phyloP scores from a whole-genome alignment of 2,113 vertebrate species.

The Triplophysa dalaica region DNA sequence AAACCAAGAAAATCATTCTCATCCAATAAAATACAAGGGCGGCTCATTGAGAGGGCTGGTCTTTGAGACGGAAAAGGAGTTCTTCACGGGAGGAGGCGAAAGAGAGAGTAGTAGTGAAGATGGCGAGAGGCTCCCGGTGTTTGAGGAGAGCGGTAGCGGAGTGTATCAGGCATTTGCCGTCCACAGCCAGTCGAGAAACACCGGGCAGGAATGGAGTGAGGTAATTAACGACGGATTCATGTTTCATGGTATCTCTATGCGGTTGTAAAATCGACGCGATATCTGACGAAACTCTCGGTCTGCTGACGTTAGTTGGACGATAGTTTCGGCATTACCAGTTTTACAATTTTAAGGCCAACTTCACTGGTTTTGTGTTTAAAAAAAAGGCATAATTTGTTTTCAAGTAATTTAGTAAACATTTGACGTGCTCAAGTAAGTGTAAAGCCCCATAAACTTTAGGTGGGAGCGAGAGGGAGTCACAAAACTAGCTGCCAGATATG shows the following conservation, averaged over 20 bases:
- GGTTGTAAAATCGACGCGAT: not conserved
- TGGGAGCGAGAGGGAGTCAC: not conserved
- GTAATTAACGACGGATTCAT: slow-evolving; percentile 55
- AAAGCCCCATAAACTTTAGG: not conserved
- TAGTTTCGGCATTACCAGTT: not conserved
- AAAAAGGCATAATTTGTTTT: not conserved
- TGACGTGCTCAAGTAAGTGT: not conserved
- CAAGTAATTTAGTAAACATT: not conserved
- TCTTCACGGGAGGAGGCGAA: slow-evolving; percentile 30
- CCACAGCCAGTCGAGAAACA: slow-evolving; percentile 59
- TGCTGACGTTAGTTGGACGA: not conserved
- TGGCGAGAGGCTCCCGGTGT: slow-evolving; percentile 74
- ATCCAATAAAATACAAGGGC: slow-evolving; percentile 53
- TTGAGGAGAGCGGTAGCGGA: slow-evolving; percentile 65
- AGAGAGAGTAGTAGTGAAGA: slow-evolving; percentile 58
- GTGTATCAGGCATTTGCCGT: slow-evolving; percentile 66
- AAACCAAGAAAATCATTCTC: rapidly evolving
- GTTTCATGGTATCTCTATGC: not conserved
- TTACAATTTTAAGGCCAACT: not conserved
- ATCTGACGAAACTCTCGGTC: slow-evolving; percentile 2
- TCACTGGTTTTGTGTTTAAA: not conserved
- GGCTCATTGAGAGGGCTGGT: not conserved
- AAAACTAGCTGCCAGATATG: slow-evolving; percentile 13
- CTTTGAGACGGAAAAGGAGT: slow-evolving; percentile 20
- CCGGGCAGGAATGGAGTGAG: slow-evolving; percentile 63